These are phyloP conservation scores for Gobionotothen gibberifrons DNA, from an alignment of 2,797 vertebrate species.

Conservation along the genomic window DNA sequence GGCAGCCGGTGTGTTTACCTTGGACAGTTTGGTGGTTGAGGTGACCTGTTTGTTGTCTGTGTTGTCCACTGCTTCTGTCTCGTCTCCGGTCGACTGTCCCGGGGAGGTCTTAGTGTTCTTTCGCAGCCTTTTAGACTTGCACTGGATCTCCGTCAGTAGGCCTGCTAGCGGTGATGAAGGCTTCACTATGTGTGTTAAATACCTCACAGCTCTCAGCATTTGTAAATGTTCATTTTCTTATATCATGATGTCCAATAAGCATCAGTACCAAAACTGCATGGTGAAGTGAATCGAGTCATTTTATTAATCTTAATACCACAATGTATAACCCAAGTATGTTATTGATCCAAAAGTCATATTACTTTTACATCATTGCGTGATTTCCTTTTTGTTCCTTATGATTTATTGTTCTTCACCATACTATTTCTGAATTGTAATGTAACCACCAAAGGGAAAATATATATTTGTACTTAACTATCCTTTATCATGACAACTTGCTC, in stretches of 20 bases:
- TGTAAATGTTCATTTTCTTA: slow-evolving; percentile 8
- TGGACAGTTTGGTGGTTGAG: slow-evolving; percentile 89
- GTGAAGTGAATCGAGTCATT: too few relatives aligned
- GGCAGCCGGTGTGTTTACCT: slow-evolving; percentile 64
- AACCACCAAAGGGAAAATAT: not conserved
- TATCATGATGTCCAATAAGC: not conserved
- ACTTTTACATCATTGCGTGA: not conserved
- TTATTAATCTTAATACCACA: too few relatives aligned
- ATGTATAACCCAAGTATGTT: too few relatives aligned
- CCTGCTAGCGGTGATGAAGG: slow-evolving; percentile 80
- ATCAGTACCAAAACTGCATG: too few relatives aligned
- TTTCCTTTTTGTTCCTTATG: not conserved
- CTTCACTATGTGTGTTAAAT: slow-evolving; percentile 47
- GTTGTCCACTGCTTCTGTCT: slow-evolving; percentile 84
- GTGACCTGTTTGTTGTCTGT: slow-evolving; percentile 91
- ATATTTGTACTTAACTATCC: not conserved
- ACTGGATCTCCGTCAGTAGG: slow-evolving; percentile 98
- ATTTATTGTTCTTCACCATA: not conserved
- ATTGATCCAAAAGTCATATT: not conserved
- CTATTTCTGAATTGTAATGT: not conserved
- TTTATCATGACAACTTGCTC: not conserved
- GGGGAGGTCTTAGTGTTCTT: slow-evolving; percentile 90
- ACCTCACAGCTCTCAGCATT: slow-evolving; percentile 26
- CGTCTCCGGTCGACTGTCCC: slow-evolving; percentile 83
- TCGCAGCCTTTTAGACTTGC: slow-evolving; percentile 96